Base-by-base conservation (phyloP, 2,113 vertebrate genomes). In the Salvator merianae region DNA sequence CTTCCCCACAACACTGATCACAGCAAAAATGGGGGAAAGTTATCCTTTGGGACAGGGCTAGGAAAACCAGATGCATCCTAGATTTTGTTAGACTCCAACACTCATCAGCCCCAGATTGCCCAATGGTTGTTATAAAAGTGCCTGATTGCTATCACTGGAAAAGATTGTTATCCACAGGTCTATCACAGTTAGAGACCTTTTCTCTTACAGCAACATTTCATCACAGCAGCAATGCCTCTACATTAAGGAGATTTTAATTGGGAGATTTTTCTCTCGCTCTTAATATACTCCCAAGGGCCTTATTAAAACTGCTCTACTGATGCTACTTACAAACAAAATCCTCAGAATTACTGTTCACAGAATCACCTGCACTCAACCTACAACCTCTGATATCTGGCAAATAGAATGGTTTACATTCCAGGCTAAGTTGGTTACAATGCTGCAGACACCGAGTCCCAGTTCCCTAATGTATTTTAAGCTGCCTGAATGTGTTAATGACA, bases 261-360 rank as follows among this genome's bases (percentile, higher is more conserved):
- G 86, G 90, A 93, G 66, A 90, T 93, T 93, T 95, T 93, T 93
- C 91, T 93, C 93, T 90, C 93, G 83, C 80, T 86, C 81, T 65
- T 92, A 90, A 92, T 91, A 94, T 91, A 89, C 77, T 90, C 90
- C 88, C 94, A 75, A 79, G 92, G 90, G 87, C 86, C 88, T 93
- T 94, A 91, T 93, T 95, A 94, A 89, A 85, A 81, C 89, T 83
- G 80, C 85, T 91, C 90, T 91, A 76, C 75, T 94, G 90, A 86
- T 95, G 92, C 91, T 84, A 89, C 84, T 91, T 91, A 82, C 88
- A 91, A 93, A 92, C 84, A 88, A 85, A 53, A 38, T 88, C 43
- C 55, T 83, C 89, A 74, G 91, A 72, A 86, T 85, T 90, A 86
- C 77, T 88, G 85, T 93, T 93, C 90, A 90, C 74, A 77, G 65